Evolutionary conservation across 2,888 invertebrate species (phyloP).

Genomic region (Thecocarcelia acutangulata): DNA sequence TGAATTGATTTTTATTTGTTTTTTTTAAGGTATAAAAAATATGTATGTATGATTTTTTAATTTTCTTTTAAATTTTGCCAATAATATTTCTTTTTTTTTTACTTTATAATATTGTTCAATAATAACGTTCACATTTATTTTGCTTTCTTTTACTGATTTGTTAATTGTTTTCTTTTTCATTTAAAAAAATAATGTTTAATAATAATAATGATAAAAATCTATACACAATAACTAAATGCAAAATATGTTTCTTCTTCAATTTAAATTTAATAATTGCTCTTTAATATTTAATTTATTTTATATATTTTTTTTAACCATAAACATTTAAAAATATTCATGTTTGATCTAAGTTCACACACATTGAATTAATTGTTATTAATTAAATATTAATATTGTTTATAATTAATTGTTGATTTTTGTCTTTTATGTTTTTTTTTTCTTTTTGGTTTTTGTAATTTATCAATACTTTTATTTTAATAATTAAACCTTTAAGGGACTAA

Average conservation of each 20-base stretch:
- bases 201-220: constrained; percentile 66
- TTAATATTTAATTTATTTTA: constrained; percentile 53
- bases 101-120: constrained; percentile 63
- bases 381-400: constrained; percentile 40
- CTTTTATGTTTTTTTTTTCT: constrained; percentile 30
- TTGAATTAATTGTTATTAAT: constrained; percentile 64
- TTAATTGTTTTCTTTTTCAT: constrained; percentile 41
- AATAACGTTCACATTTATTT: constrained; percentile 67
- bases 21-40: constrained; percentile 73
- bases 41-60: constrained; percentile 61
- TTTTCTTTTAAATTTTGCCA: constrained; percentile 49
- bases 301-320: constrained; percentile 72
- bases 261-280: constrained; percentile 72
- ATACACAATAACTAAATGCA: constrained; percentile 71
- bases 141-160: constrained; percentile 34
- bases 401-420: constrained; percentile 23
- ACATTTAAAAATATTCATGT: constrained; percentile 74
- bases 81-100: constrained; percentile 49
- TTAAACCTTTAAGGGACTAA: constrained; percentile 68
- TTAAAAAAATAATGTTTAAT: constrained; percentile 46
- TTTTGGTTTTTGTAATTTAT: constrained; percentile 40
- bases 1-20: constrained; percentile 45
- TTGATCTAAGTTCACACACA: constrained; percentile 69
- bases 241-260: constrained; percentile 68
- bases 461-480: constrained; percentile 54